Conservation (phyloP, 2,113 vertebrate species). For the Corydoras maculifer region DNA sequence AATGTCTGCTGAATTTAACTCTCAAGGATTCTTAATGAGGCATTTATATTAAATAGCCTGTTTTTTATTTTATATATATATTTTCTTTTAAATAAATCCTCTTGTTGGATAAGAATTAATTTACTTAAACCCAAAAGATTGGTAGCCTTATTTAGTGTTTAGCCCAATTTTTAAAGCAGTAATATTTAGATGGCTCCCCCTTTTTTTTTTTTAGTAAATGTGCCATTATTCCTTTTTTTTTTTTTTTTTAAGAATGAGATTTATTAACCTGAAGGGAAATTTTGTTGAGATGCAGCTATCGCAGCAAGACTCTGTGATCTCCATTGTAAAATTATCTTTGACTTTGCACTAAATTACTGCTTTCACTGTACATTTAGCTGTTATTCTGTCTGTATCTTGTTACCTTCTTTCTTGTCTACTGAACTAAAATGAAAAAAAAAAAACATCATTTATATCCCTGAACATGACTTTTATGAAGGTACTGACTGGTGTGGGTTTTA, state of each 20-base stretch:
- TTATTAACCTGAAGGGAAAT: too few relatives aligned
- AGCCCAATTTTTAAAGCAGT: too few relatives aligned
- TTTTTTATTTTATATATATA: too few relatives aligned
- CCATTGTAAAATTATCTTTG: not conserved
- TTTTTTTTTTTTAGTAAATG: not conserved
- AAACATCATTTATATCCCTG: not conserved
- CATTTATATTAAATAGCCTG: too few relatives aligned
- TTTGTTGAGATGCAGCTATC: too few relatives aligned
- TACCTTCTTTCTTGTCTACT: constrained; percentile 8
- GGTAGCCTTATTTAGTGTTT: too few relatives aligned
- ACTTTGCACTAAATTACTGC: constrained; percentile 21
- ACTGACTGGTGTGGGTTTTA: constrained; percentile 8
- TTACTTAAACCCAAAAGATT: too few relatives aligned
- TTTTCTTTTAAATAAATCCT: too few relatives aligned
- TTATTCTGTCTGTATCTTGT: constrained; percentile 11
- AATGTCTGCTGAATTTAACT: too few relatives aligned
- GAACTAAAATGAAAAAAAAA: not conserved
- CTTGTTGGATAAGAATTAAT: too few relatives aligned
- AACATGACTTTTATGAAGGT: constrained; percentile 24
- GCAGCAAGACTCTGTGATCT: not conserved
- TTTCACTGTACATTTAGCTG: not conserved
- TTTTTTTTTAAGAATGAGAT: not conserved
- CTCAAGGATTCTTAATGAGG: too few relatives aligned
- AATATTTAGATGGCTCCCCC: too few relatives aligned
- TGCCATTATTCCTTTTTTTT: not conserved